phyloP scores from a whole-genome alignment of 2,797 vertebrate species.

The Semaprochilodus insignis region DNA sequence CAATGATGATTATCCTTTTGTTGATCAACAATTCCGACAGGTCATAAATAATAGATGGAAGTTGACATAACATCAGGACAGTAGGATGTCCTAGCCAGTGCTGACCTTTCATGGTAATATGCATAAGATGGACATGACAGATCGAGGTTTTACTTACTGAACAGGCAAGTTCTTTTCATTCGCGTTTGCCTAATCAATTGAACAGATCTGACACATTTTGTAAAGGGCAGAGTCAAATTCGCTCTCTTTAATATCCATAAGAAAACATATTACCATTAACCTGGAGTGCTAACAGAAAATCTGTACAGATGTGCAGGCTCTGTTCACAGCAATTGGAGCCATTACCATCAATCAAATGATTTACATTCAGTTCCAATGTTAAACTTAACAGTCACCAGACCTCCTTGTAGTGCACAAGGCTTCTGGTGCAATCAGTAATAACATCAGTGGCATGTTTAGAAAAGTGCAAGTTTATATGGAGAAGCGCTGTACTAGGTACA shows the following conservation, averaged over 20 bases:
- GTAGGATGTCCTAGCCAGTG: neutral
- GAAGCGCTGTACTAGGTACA: neutral
- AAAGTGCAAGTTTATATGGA: neutral
- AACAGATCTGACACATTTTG: no score
- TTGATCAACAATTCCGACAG: neutral
- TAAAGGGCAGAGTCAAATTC: no score
- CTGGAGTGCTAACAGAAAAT: no score
- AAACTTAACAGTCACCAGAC: neutral
- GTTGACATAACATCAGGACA: neutral
- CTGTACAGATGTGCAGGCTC: neutral
- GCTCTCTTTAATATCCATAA: no score
- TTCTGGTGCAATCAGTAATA: neutral
- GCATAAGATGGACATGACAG: no score
- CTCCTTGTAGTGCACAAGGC: neutral
- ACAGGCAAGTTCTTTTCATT: no score
- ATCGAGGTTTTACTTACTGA: no score
- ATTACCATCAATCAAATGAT: neutral
- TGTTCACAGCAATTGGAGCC: neutral
- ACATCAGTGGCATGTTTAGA: neutral
- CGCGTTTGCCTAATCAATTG: no score
- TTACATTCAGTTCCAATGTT: neutral
- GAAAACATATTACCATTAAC: no score
- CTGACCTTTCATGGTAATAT: neutral
- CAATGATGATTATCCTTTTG: neutral
- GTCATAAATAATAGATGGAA: neutral